Percentiles rank a stretch among this genome's conserved stretches.
Evolutionary conservation across 1,140 invertebrate genomes (phyloP).

Genomic region (Drosophila navojoa): DNA sequence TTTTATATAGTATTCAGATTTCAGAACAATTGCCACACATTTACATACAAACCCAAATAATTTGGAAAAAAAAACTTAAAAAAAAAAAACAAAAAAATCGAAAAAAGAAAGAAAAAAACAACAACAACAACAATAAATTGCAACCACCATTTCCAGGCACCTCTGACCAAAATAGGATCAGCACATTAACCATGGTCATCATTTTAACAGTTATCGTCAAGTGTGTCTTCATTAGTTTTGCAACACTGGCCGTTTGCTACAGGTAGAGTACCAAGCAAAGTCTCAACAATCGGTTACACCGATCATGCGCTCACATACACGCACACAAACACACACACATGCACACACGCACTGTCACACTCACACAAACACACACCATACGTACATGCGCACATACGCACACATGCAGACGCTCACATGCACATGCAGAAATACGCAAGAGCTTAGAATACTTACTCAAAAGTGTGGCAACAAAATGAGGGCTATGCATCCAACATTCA

Average conservation of each 20-base stretch:
- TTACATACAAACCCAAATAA: slow-evolving; percentile 10
- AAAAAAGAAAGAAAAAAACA: slow-evolving; percentile 19
- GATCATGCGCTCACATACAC: slow-evolving; percentile 28
- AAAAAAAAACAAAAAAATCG: slow-evolving; percentile 24
- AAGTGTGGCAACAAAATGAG: background rate
- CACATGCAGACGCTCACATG: slow-evolving; percentile 9
- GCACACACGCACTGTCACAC: slow-evolving; percentile 10
- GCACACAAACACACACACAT: slow-evolving; percentile 13
- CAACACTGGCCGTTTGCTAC: slow-evolving; percentile 97
- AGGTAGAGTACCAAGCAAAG: slow-evolving; percentile 89
- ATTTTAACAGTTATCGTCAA: slow-evolving; percentile 96
- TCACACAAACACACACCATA: slow-evolving; percentile 26
- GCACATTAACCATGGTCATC: slow-evolving; percentile 94
- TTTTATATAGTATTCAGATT: slow-evolving; percentile 13
- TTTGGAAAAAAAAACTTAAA: slow-evolving; percentile 24
- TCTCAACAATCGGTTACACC: slow-evolving; percentile 44
- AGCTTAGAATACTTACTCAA: background rate
- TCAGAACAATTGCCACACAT: slow-evolving; percentile 26
- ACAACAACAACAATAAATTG: slow-evolving; percentile 54
- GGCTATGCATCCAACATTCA: background rate
- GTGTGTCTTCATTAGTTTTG: slow-evolving; percentile 96
- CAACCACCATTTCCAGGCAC: slow-evolving; percentile 87
- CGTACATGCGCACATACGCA: slow-evolving; percentile 2
- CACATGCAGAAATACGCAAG: background rate
- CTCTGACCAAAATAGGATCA: slow-evolving; percentile 90